phyloP scores from a whole-genome alignment of 2,888 invertebrate genomes.

The Caenorhabditis panamensis region DNA sequence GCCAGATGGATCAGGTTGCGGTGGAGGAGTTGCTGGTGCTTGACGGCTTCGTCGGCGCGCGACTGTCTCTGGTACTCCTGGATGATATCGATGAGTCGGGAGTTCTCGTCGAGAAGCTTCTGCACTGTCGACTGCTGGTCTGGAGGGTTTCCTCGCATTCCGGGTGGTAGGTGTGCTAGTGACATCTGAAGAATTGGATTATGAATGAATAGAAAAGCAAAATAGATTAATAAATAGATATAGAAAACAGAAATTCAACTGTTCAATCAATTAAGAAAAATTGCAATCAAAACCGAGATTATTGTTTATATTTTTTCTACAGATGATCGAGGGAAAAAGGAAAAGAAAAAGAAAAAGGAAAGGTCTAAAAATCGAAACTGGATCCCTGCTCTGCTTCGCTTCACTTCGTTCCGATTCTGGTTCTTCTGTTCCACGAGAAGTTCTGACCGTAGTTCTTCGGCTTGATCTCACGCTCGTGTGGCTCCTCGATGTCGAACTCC shows the following conservation, averaged over 20 bases:
- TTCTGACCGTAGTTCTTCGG: conserved; percentile 94
- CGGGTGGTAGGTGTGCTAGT: conserved; percentile 53
- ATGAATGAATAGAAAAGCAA: conserved; percentile 2
- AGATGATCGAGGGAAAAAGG: conserved; percentile 7
- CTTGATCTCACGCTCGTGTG: conserved; percentile 86
- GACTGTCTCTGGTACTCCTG: conserved; percentile 91
- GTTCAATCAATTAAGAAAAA: too few species aligned
- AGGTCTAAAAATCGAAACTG: conserved; percentile 24
- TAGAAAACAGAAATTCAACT: too few species aligned
- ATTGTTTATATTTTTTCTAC: conserved; percentile 42
- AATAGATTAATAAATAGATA: too few species aligned
- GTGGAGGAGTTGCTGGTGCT: conserved; percentile 93
- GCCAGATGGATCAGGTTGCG: conserved; percentile 96
- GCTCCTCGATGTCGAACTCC: conserved; percentile 89
- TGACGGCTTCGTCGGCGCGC: conserved; percentile 77
- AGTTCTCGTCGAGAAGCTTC: conserved; percentile 93
- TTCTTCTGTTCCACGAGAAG: conserved; percentile 96
- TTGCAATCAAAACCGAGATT: background rate
- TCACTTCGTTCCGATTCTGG: conserved; percentile 95
- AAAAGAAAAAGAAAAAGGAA: conserved; percentile 14
- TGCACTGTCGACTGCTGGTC: conserved; percentile 72
- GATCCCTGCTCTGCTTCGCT: background rate
- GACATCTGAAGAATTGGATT: conserved; percentile 74
- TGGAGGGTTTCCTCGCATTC: conserved; percentile 37
- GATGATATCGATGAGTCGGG: conserved; percentile 95